Base-by-base conservation (phyloP, 2,113 vertebrate genomes). In the Crotophaga sulcirostris region DNA sequence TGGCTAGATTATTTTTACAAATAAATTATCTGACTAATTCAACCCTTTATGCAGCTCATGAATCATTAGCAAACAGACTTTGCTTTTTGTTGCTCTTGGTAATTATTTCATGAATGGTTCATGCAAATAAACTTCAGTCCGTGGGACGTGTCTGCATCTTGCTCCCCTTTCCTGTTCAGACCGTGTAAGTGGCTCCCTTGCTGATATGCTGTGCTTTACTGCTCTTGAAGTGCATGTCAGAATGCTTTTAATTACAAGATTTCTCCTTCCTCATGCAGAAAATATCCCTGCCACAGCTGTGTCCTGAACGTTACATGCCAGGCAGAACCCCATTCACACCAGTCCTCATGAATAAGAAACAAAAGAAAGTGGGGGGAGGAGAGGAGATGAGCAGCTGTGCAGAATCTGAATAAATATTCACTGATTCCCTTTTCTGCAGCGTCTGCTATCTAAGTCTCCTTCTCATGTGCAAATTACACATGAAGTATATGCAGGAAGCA, bases 71-170 rank as follows among this genome's bases (percentile, higher is more conserved):
- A 97, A 97, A 96, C 90, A 97, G 93, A 87, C 83, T 73, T 94
- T 69, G 66, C 88, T 89, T 97, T 97, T 93, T 89, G 74, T 95
- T 89, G 86, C 86, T 96, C 45, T 95, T 76, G 80, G 73, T 96
- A 96, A 96, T 96, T 96, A 93, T 87, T 94, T 96, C 88, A 94
- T 96, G 92, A 97, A 94, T 94, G 88, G 94, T 89, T 96, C 92
- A 89, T 93, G 94, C 92, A 96, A 96, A 96, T 97, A 78, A 90
- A 90, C 49, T 92, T 75, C 64, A 84, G 79, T 90, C 92, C 59
- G 66, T 87, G 54, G 69, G 88, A 90, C 77, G 69, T 84, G 92
- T 92, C 92, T 90, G 93, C 66, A 89, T 66, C 60, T 92, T 64
- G 28, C 72, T 94, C 86, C 77, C 33, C 40, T 78, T 55, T 84